phyloP scores from a whole-genome alignment of 2,113 vertebrate species.

The Channa argus region DNA sequence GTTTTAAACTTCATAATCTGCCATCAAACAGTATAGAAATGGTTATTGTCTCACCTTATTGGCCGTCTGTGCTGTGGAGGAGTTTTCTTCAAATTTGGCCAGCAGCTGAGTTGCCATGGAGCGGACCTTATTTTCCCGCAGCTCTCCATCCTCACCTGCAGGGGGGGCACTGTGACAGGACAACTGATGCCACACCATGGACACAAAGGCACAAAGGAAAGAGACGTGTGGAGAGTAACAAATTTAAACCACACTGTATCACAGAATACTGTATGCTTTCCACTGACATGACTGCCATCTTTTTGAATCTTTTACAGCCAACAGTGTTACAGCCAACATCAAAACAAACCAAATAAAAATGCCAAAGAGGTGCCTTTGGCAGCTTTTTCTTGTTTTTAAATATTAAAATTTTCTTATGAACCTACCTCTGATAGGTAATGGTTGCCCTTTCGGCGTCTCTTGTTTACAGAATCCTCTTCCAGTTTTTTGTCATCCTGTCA shows the following conservation, averaged over 20 bases:
- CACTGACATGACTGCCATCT: background rate
- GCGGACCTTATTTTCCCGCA: slow-evolving; percentile 92
- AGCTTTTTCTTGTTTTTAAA: background rate
- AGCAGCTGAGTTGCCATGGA: slow-evolving; percentile 94
- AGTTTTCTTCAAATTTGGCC: slow-evolving; percentile 95
- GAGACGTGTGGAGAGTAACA: background rate
- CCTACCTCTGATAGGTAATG: slow-evolving; percentile 88
- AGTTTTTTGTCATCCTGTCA: slow-evolving; percentile 86
- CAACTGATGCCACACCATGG: slow-evolving; percentile 60
- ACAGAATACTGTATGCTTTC: background rate
- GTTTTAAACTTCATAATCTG: background rate
- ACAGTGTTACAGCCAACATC: background rate
- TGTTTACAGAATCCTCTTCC: slow-evolving; percentile 89
- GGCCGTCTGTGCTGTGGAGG: slow-evolving; percentile 67
- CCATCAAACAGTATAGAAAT: background rate
- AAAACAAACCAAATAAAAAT: background rate
- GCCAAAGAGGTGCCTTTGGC: too few species aligned
- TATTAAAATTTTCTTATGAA: slow-evolving; percentile 3
- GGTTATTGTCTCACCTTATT: slow-evolving; percentile 84
- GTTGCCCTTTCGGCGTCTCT: slow-evolving; percentile 87
- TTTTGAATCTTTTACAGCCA: background rate
- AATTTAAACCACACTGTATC: background rate
- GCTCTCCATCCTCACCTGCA: slow-evolving; percentile 79
- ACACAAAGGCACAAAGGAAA: background rate
- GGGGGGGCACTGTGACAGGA: slow-evolving; percentile 81